phyloP scores from a whole-genome alignment of 2,113 vertebrate genomes.

The Dromas ardeola region DNA sequence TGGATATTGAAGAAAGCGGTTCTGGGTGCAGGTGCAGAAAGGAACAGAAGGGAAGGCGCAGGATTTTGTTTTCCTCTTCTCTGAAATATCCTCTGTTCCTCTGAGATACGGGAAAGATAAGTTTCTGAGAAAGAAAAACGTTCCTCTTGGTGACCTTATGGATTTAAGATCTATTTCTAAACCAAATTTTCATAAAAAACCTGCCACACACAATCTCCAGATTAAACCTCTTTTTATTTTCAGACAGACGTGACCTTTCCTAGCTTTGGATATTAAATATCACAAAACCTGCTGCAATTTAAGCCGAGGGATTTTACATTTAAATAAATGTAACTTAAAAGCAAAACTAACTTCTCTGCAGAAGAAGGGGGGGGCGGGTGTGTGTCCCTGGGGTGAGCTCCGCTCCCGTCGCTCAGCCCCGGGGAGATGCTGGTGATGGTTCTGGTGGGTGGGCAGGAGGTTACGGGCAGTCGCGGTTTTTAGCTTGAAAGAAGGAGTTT shows the following conservation, averaged over 20 bases:
- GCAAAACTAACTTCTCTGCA: not conserved
- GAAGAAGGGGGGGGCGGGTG: not conserved
- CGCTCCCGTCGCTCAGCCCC: not conserved
- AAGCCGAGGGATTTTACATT: conserved; percentile 57
- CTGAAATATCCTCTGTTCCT: conserved; percentile 18
- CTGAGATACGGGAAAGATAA: not conserved
- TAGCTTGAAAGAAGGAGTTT: not conserved
- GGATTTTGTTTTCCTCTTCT: not conserved
- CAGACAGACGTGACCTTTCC: conserved; percentile 67
- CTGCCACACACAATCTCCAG: conserved; percentile 39
- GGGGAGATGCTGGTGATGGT: not conserved
- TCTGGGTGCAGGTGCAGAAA: not conserved
- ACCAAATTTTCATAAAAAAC: conserved; percentile 53
- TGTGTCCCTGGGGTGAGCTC: accelerated
- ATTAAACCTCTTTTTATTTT: conserved; percentile 70
- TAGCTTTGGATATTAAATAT: conserved; percentile 73
- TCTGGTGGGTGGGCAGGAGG: not conserved
- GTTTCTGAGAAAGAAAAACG: conserved; percentile 30
- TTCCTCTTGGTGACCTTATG: conserved; percentile 53
- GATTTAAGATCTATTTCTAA: conserved; percentile 65
- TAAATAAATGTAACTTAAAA: conserved; percentile 49
- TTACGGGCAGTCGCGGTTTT: accelerated
- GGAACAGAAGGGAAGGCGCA: not conserved
- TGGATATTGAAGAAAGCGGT: not conserved
- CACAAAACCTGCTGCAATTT: conserved; percentile 65